These are phyloP conservation scores for Callimorpha dominula DNA, from an alignment of 2,888 invertebrate genomes.

Conservation along the genomic window DNA sequence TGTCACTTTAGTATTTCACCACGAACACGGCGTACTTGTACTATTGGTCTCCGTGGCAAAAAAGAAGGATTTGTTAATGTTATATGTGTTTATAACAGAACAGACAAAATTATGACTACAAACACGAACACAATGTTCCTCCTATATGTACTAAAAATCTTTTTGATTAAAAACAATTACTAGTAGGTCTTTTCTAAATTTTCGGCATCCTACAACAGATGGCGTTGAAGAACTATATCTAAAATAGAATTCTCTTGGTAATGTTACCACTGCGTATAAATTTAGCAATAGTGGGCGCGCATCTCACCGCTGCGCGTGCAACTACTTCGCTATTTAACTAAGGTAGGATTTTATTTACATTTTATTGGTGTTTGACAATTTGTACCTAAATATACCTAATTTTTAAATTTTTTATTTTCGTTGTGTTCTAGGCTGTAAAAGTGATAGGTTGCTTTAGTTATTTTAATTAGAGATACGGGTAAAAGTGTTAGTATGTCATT, in stretches of 20 bases:
- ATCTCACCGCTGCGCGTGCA: slow-evolving; percentile 39
- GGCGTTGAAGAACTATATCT: slow-evolving; percentile 33
- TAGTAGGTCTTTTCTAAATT: background rate
- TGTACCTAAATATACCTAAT: background rate
- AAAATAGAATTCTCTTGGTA: slow-evolving; percentile 50
- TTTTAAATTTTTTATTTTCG: background rate
- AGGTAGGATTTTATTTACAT: slow-evolving; percentile 3
- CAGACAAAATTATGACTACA: background rate
- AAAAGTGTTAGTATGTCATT: background rate
- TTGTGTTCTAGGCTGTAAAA: background rate
- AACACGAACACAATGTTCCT: no score
- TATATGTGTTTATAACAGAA: no score
- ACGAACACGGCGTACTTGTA: no score
- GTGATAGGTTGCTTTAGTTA: background rate
- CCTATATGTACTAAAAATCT: background rate
- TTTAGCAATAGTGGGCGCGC: slow-evolving; percentile 58
- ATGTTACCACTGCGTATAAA: slow-evolving; percentile 57
- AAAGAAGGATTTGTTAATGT: no score
- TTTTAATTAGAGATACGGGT: background rate
- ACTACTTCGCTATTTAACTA: slow-evolving; percentile 7
- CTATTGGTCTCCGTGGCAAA: no score
- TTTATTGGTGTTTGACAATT: background rate
- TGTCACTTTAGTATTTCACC: no score
- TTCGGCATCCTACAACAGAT: slow-evolving; percentile 21
- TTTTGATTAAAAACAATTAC: background rate